Evolutionary conservation across 1,140 invertebrate genomes (phyloP).

Genomic region (Papilio polyxenes): DNA sequence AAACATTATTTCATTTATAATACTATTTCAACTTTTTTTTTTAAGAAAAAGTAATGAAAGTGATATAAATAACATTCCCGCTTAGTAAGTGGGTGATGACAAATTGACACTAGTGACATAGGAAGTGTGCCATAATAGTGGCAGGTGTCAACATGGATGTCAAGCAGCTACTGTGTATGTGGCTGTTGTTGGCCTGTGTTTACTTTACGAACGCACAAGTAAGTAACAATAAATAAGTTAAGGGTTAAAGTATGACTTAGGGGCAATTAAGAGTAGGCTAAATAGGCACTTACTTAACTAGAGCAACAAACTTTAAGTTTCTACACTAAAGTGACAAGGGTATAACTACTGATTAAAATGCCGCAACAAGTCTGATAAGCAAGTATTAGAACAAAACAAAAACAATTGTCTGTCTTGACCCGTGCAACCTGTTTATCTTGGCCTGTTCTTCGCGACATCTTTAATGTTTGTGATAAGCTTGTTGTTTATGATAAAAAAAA

Average conservation of each 20-base stretch:
- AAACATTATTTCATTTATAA: neutral
- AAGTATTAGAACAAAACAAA: neutral
- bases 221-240: neutral
- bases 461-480: neutral
- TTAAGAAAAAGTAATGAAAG: neutral
- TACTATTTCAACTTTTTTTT: neutral
- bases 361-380: no score
- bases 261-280: no score
- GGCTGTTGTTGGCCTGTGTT: conserved; percentile 4
- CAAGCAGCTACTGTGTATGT: neutral
- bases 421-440: neutral
- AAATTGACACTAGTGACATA: conserved; percentile 9
- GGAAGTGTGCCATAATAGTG: neutral
- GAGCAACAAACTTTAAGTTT: neutral
- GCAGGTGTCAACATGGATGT: conserved; percentile 5
- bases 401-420: neutral
- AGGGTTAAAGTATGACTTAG: neutral
- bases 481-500: neutral
- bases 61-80: neutral
- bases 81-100: neutral
- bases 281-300: no score
- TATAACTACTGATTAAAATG: no score
- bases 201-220: neutral
- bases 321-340: neutral
- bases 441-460: neutral